Evolutionary conservation across 2,113 vertebrate genomes (phyloP), one percentile per base, ranked within the genome.

Genomic region (Equus quagga): DNA sequence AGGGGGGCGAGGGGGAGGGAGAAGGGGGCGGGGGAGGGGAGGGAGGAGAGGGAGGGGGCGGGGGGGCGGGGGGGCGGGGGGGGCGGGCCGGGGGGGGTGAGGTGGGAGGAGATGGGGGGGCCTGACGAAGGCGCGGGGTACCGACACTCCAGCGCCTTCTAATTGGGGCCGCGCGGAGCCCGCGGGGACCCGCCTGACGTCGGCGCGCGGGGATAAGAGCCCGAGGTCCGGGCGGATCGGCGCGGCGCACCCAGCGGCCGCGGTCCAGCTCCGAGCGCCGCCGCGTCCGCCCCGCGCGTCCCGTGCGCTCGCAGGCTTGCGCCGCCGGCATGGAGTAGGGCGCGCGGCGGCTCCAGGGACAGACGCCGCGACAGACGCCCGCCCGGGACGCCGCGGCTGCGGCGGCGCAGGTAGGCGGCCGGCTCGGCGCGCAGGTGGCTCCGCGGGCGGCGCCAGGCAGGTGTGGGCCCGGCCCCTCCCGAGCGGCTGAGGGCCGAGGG

Each of bases 171-270:
- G 89, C 89, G 60, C 54, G 81, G 97, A 80, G 90, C 94, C 94
- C 99, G 94, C 97, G 97, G 79, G 99, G 99, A 99, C 99, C 95
- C 96, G 98, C 98, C 98, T 98, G 98, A 97, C 98, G 98, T 99
- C 98, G 97, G 98, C 95, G 81, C 98, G 97, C 96, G 94, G 93
- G 97, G 92, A 99, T 99, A 99, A 99, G 99, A 98, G 98, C 97
- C 46, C n/a, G 84, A 33, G 95, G 83, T 70, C 79, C 56, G 64
- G 62, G 70, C 60, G 7, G 75, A 73, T 70, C 82, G 92, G 88
- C 86, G 31, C 73, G 89, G 62, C 96, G 85, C 96, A 97, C 97
- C 97, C 91, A 54, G 98, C 98, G 95, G 82, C 93, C 97, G 78
- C 19, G 78, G 33, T 54, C 78, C 12, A 21, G 51, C 51, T n/a